Evolutionary conservation across 2,888 invertebrate genomes (phyloP).

Genomic region (Drosophila diplacantha): DNA sequence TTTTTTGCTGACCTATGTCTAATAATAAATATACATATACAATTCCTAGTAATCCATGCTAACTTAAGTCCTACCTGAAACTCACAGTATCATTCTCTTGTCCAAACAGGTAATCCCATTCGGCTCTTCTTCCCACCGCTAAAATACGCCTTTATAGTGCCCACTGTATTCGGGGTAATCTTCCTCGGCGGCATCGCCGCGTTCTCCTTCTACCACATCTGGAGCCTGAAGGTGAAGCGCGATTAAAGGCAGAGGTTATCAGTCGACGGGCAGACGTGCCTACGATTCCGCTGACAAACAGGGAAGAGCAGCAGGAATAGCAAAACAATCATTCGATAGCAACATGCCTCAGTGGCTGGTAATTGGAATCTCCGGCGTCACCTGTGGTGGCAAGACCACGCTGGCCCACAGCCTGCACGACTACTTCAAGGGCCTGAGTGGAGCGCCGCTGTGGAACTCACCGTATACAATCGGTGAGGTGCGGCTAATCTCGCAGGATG

Average conservation of each 20-base stretch:
- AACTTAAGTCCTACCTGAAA: background rate
- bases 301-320: slow-evolving; percentile 9
- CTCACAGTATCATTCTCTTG: slow-evolving; percentile 1
- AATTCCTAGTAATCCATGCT: background rate
- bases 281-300: slow-evolving; percentile 42
- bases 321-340: slow-evolving; percentile 55
- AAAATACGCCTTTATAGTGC: slow-evolving; percentile 81
- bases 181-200: slow-evolving; percentile 83
- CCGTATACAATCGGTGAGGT: slow-evolving; percentile 77
- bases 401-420: slow-evolving; percentile 81
- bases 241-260: slow-evolving; percentile 44
- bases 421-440: slow-evolving; percentile 71
- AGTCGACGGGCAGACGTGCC: slow-evolving; percentile 9
- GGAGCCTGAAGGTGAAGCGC: slow-evolving; percentile 64
- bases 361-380: slow-evolving; percentile 87
- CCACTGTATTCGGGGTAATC: slow-evolving; percentile 81
- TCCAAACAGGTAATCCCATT: slow-evolving; percentile 79
- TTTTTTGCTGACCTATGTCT: background rate
- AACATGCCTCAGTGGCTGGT: slow-evolving; percentile 80
- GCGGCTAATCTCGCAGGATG: slow-evolving; percentile 84
- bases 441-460: slow-evolving; percentile 72
- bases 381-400: slow-evolving; percentile 90
- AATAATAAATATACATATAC: background rate
- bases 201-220: slow-evolving; percentile 81
- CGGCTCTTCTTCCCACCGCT: slow-evolving; percentile 80